These are phyloP conservation scores for Drosophila lutescens DNA, from an alignment of 2,888 invertebrate species.

Conservation along the genomic window DNA sequence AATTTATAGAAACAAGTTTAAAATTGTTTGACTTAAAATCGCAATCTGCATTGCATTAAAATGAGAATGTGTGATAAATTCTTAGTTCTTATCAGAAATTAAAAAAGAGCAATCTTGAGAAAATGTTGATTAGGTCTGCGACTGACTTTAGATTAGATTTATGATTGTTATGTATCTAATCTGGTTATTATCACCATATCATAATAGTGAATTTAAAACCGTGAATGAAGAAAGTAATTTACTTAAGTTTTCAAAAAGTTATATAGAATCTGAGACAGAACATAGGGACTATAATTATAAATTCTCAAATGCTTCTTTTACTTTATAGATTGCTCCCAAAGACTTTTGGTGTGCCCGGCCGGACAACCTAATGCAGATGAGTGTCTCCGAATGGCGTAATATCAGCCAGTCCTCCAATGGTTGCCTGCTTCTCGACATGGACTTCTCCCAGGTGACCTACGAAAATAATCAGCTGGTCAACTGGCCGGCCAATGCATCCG, in stretches of 20 bases:
- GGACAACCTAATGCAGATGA: constrained; percentile 81
- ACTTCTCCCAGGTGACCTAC: constrained; percentile 56
- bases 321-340: constrained; percentile 84
- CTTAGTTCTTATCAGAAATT: background rate
- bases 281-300: too few species aligned
- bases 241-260: too few species aligned
- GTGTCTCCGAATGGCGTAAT: constrained; percentile 85
- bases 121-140: background rate
- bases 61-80: background rate
- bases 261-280: too few species aligned
- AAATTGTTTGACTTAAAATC: background rate
- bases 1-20: background rate
- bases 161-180: background rate
- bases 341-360: constrained; percentile 87
- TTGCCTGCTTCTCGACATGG: constrained; percentile 84
- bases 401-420: constrained; percentile 85
- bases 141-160: background rate
- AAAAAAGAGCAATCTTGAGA: background rate
- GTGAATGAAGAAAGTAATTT: too few species aligned
- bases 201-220: too few species aligned
- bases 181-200: background rate
- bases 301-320: background rate
- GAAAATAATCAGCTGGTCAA: constrained; percentile 56
- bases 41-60: background rate
- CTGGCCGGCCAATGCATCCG: constrained; percentile 56